Conservation (phyloP, 2,797 vertebrate species). For the Falco biarmicus region DNA sequence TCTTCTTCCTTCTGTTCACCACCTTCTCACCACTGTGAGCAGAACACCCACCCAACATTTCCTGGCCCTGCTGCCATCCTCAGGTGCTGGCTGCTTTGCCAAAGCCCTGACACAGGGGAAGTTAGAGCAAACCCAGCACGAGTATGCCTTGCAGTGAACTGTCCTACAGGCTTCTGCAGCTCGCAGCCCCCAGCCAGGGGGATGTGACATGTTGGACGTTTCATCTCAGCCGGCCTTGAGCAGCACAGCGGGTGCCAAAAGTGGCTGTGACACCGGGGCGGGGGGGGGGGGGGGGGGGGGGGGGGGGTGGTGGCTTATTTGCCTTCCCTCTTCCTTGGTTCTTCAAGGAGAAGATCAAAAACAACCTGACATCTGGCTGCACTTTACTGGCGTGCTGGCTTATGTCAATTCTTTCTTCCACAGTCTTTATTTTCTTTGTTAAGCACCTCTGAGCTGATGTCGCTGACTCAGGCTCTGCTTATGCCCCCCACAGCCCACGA, state of each 20-base stretch:
- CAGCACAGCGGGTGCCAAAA: neutral
- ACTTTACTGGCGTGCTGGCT: neutral
- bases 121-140: neutral
- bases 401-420: neutral
- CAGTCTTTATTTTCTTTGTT: conserved; percentile 27
- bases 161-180: neutral
- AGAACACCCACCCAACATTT: neutral
- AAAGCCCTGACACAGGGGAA: accelerated
- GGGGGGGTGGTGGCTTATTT: neutral
- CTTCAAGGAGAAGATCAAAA: conserved; percentile 26
- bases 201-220: neutral
- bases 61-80: neutral
- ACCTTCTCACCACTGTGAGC: neutral
- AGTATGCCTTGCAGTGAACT: neutral
- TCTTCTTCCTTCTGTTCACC: neutral
- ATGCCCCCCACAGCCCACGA: neutral
- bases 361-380: conserved; percentile 24
- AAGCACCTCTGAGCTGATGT: neutral
- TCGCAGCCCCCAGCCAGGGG: neutral
- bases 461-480: neutral
- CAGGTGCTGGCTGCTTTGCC: neutral
- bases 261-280: neutral
- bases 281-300: too few relatives aligned
- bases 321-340: neutral
- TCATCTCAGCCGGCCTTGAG: neutral